phyloP scores from a whole-genome alignment of 2,113 vertebrate genomes.

The Lasiurus borealis region DNA sequence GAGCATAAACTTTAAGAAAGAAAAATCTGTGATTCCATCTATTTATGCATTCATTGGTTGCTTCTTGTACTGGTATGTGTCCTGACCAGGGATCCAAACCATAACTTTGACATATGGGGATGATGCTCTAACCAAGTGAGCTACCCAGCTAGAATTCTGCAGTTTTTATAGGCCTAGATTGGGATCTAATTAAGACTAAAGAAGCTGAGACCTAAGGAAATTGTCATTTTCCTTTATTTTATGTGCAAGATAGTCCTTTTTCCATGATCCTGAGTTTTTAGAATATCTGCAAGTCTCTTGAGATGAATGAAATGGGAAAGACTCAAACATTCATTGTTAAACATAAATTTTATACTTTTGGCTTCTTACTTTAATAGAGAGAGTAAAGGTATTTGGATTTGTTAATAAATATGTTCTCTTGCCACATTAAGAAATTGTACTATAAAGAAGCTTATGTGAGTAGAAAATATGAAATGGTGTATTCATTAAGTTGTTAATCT shows the following conservation, averaged over 20 bases:
- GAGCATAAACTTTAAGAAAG: not conserved
- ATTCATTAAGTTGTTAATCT: not conserved
- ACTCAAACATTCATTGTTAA: conserved; percentile 4
- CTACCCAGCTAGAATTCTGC: not conserved
- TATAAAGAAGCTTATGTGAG: not conserved
- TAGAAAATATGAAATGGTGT: not conserved
- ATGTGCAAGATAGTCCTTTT: not conserved
- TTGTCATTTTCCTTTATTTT: not conserved
- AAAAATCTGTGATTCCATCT: no score
- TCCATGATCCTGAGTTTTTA: not conserved
- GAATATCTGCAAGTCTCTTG: not conserved
- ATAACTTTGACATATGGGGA: not conserved
- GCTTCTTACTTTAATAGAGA: not conserved
- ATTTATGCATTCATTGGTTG: not conserved
- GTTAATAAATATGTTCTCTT: not conserved
- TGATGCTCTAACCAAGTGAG: not conserved
- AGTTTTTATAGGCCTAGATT: not conserved
- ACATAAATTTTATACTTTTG: not conserved
- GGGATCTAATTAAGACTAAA: not conserved
- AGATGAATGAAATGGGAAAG: not conserved
- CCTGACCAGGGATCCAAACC: not conserved
- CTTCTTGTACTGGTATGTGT: not conserved
- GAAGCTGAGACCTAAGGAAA: not conserved
- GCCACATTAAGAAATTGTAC: not conserved
- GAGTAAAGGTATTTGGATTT: not conserved